These are phyloP conservation scores for Liparis tanakae DNA, from an alignment of 2,797 vertebrate species.

Conservation along the genomic window DNA sequence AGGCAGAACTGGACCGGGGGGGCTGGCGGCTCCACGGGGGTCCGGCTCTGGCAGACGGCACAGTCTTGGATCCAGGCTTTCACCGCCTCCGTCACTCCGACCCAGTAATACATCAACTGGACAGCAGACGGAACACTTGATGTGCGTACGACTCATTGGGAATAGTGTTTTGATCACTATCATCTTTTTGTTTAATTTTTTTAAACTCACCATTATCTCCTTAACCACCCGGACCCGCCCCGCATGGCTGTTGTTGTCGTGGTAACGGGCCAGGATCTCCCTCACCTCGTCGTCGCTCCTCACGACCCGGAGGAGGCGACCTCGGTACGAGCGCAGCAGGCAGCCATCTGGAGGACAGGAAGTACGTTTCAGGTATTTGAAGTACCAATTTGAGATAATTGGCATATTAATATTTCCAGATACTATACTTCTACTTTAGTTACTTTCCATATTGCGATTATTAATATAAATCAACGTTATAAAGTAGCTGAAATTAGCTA, in stretches of 20 bases:
- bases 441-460: not conserved
- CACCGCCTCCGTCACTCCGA: conserved; percentile 52
- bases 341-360: conserved; percentile 46
- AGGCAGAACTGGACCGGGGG: conserved; percentile 50
- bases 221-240: conserved; percentile 43
- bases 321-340: conserved; percentile 53
- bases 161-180: not conserved
- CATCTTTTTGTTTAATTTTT: not conserved
- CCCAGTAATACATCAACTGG: conserved; percentile 72
- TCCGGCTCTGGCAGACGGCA: conserved; percentile 31
- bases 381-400: not conserved
- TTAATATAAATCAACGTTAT: not conserved
- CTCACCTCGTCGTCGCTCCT: conserved; percentile 61
- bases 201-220: conserved; percentile 63
- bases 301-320: conserved; percentile 60
- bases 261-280: conserved; percentile 63
- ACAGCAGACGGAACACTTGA: not conserved
- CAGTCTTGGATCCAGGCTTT: conserved; percentile 64
- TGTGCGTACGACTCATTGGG: not conserved
- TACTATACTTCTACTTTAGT: not conserved
- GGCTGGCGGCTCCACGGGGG: accelerated
- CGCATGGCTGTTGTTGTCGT: conserved; percentile 65
- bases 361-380: not conserved
- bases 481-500: not conserved
- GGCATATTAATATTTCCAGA: not conserved